Evolutionary conservation across 2,113 vertebrate genomes (phyloP).

Genomic region (Nothocercus nigrocapillus): DNA sequence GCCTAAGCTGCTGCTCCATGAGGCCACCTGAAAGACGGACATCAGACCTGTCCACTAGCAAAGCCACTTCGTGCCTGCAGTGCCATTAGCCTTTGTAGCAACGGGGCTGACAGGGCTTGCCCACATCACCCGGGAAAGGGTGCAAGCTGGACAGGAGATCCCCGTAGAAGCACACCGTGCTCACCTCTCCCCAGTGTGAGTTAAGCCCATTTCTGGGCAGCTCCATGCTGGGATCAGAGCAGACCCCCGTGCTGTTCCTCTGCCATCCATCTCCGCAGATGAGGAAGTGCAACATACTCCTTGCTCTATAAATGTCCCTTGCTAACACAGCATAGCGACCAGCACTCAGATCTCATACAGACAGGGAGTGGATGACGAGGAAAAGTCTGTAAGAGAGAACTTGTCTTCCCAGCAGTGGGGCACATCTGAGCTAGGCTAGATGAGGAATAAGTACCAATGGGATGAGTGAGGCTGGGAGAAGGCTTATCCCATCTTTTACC

Average conservation of each 20-base stretch:
- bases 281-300: no score
- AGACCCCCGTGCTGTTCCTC: not conserved
- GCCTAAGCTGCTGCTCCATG: not conserved
- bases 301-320: not conserved
- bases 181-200: not conserved
- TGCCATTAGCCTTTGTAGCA: not conserved
- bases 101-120: accelerated
- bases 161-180: not conserved
- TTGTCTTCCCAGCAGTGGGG: not conserved
- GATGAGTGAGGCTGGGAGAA: not conserved
- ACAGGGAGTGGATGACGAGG: not conserved
- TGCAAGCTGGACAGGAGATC: not conserved
- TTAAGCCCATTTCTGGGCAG: not conserved
- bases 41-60: not conserved
- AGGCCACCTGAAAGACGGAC: not conserved
- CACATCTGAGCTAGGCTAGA: not conserved
- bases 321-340: no score
- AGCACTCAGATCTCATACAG: not conserved
- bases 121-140: not conserved
- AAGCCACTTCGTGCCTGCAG: no score
- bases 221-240: not conserved
- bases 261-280: not conserved
- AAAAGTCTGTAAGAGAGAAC: not conserved
- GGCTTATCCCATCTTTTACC: not conserved
- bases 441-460: not conserved